phyloP scores from a whole-genome alignment of 2,888 invertebrate species.

The Willowsia nigromaculata region DNA sequence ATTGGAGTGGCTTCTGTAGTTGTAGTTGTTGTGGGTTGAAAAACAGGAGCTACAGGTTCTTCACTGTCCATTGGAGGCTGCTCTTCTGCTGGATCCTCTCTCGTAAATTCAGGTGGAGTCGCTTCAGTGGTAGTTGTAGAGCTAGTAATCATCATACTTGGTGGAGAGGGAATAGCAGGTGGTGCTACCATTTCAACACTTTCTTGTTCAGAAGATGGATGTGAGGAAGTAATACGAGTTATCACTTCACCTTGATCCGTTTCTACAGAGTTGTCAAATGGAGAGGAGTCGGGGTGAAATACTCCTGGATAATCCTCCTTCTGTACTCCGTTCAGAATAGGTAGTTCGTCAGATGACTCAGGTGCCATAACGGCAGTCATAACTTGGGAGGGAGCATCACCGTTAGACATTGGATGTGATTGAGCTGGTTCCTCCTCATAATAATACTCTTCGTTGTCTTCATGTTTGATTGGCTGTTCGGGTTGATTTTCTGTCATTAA shows the following conservation, averaged over 20 bases:
- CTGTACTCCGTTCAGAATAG: background rate
- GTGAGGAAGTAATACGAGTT: slow-evolving; percentile 27
- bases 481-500: background rate
- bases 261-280: slow-evolving; percentile 52
- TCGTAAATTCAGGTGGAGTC: background rate
- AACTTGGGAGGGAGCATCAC: background rate
- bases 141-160: no score
- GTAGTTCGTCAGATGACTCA: slow-evolving; percentile 6
- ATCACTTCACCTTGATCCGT: slow-evolving; percentile 49
- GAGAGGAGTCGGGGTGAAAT: background rate
- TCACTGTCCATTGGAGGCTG: slow-evolving; percentile 7
- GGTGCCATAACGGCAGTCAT: background rate
- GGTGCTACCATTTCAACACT: background rate
- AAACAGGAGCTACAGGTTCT: background rate
- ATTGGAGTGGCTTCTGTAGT: slow-evolving; percentile 1
- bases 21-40: background rate
- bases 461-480: background rate
- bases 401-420: background rate
- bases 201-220: background rate
- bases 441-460: slow-evolving; percentile 27
- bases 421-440: slow-evolving; percentile 36
- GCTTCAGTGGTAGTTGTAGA: background rate
- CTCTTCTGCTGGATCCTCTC: slow-evolving; percentile 21
- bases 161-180: background rate
- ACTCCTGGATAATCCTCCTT: slow-evolving; percentile 57